phyloP scores from a whole-genome alignment of 2,113 vertebrate species.

The Pseudolaguvia tuberculata region DNA sequence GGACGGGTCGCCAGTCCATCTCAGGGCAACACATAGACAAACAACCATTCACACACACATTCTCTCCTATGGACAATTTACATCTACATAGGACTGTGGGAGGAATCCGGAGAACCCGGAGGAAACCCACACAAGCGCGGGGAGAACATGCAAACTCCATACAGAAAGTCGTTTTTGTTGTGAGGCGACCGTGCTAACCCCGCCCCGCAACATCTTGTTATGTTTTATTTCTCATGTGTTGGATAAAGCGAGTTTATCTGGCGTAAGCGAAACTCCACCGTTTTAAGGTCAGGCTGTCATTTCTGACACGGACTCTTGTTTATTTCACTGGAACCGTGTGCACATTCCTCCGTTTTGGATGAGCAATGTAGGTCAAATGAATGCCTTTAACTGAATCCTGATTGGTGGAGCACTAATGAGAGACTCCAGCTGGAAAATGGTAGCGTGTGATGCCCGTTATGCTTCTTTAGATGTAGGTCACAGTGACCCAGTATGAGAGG shows the following conservation, averaged over 20 bases:
- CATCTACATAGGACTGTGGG: too few species aligned
- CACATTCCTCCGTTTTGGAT: slow-evolving; percentile 20
- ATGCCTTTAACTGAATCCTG: slow-evolving; percentile 33
- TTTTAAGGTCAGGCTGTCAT: slow-evolving; percentile 31
- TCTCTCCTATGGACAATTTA: too few species aligned
- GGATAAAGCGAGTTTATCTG: slow-evolving; percentile 10
- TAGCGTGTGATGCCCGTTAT: slow-evolving; percentile 44
- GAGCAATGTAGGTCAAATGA: slow-evolving; percentile 47
- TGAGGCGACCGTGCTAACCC: too few species aligned
- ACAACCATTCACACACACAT: too few species aligned
- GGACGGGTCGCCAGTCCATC: too few species aligned
- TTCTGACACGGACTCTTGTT: slow-evolving; percentile 4
- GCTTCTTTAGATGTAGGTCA: slow-evolving; percentile 54
- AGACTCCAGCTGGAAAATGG: slow-evolving; percentile 42
- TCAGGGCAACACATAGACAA: too few species aligned
- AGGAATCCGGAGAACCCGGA: too few species aligned
- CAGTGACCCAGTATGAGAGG: slow-evolving; percentile 48
- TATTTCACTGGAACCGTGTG: slow-evolving; percentile 13
- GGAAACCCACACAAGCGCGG: too few species aligned
- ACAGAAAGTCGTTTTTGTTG: too few species aligned
- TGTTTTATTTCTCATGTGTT: neutral
- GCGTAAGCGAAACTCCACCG: neutral
- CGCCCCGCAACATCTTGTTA: neutral
- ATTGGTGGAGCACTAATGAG: slow-evolving; percentile 40
- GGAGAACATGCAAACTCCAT: too few species aligned